Percentiles rank a stretch among this genome's conserved stretches.
phyloP scores from a whole-genome alignment of 2,113 vertebrate genomes.

The Oxyruncus cristatus region DNA sequence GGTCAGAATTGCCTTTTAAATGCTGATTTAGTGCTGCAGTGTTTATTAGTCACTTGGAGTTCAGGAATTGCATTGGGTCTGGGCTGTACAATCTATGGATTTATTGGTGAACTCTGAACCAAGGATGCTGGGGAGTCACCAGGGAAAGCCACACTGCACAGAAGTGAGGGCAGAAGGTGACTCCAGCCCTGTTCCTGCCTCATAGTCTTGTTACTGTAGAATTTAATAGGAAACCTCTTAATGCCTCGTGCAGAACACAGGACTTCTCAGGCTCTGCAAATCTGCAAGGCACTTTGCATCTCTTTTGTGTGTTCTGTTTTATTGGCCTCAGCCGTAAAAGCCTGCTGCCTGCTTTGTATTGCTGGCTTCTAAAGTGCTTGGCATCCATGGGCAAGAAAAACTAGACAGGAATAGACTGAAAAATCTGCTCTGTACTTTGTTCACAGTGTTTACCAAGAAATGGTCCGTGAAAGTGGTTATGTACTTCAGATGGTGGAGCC shows the following conservation, averaged over 20 bases:
- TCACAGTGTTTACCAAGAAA: not conserved
- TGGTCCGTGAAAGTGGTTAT: not conserved
- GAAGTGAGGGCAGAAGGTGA: not conserved
- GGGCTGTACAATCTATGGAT: fast-evolving
- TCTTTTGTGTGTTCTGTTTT: not conserved
- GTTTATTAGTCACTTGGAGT: not conserved
- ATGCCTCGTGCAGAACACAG: not conserved
- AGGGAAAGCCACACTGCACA: not conserved
- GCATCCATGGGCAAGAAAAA: not conserved
- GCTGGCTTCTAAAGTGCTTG: not conserved
- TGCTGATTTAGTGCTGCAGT: not conserved
- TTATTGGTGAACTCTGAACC: not conserved
- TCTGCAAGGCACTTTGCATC: not conserved
- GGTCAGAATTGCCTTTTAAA: not conserved
- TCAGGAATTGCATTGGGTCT: not conserved
- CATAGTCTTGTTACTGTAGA: not conserved
- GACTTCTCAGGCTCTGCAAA: not conserved
- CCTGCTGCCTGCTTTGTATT: not conserved
- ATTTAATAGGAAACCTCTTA: not conserved
- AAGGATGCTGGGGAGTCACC: not conserved
- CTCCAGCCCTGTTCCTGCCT: not conserved
- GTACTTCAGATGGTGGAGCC: not conserved
- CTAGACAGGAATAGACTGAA: not conserved
- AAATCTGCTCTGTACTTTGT: not conserved
- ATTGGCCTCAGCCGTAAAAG: not conserved